These are phyloP conservation scores for Hippopotamyrus pictus DNA, from an alignment of 2,797 vertebrate genomes.

Conservation along the genomic window DNA sequence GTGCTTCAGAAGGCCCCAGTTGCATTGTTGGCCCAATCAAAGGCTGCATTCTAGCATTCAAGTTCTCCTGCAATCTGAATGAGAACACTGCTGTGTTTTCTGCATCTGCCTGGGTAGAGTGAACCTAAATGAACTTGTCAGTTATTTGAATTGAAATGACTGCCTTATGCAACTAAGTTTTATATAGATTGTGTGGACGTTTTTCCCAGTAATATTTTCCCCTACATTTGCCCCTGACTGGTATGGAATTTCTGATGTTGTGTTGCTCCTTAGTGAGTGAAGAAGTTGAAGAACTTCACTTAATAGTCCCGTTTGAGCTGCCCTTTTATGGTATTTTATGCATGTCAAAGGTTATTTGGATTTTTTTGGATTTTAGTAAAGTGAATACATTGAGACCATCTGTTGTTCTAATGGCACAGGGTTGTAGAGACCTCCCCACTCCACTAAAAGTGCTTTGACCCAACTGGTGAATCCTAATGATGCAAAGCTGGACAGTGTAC, in stretches of 20 bases:
- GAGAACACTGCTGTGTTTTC: not conserved
- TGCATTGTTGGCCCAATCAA: not conserved
- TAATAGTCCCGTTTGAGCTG: not conserved
- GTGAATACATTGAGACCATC: not conserved
- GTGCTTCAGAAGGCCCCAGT: not conserved
- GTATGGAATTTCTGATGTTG: not conserved
- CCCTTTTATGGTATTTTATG: not conserved
- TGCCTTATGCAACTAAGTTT: not conserved
- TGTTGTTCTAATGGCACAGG: not conserved
- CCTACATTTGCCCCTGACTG: not conserved
- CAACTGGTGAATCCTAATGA: not conserved
- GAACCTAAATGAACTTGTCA: not conserved
- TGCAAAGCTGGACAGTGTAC: conserved; percentile 27
- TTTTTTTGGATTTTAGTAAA: not conserved
- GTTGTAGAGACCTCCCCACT: not conserved
- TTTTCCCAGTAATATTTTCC: not conserved
- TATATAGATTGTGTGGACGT: not conserved
- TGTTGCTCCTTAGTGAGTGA: not conserved
- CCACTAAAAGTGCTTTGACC: not conserved
- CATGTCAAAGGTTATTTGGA: not conserved
- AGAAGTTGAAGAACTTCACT: not conserved
- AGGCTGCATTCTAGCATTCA: not conserved
- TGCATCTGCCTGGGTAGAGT: not conserved
- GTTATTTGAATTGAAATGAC: not conserved
- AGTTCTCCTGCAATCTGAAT: not conserved